Evolutionary conservation across 2,888 invertebrate species (phyloP).

Genomic region (Oligia strigilis): DNA sequence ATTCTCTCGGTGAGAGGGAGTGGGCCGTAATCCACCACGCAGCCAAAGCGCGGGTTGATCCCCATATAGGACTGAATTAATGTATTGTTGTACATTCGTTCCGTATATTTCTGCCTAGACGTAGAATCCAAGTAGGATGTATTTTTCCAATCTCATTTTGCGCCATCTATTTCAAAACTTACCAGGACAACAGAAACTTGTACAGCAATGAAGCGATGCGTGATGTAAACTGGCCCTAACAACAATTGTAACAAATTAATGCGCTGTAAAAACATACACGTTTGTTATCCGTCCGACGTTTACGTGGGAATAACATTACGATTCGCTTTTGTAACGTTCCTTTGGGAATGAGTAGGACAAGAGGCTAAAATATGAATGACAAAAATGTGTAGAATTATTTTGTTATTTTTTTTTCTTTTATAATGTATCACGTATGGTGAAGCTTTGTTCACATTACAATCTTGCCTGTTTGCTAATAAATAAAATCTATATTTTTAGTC

Average conservation of each 20-base stretch:
- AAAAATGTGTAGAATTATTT: neutral
- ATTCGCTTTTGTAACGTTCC: constrained; percentile 34
- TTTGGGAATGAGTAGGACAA: neutral
- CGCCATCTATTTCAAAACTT: constrained; percentile 23
- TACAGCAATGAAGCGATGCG: constrained; percentile 1
- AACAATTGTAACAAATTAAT: constrained; percentile 54
- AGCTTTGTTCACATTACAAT: too few relatives aligned
- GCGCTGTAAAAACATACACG: constrained; percentile 45
- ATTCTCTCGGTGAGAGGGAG: neutral
- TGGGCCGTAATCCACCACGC: neutral
- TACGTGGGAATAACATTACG: constrained; percentile 50
- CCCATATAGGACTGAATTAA: neutral
- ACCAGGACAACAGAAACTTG: constrained; percentile 9
- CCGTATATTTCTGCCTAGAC: neutral
- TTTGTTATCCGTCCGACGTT: constrained; percentile 48
- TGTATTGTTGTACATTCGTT: neutral
- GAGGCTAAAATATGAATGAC: neutral
- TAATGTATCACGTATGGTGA: too few relatives aligned
- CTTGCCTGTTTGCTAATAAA: too few relatives aligned
- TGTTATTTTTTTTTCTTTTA: too few relatives aligned
- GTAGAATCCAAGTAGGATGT: neutral
- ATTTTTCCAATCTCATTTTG: neutral
- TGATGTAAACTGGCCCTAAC: constrained; percentile 12
- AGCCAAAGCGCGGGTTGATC: too few relatives aligned
- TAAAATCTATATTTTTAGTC: neutral